Evolutionary conservation across 2,888 invertebrate genomes (phyloP).

Genomic region (Tribolium freemani): DNA sequence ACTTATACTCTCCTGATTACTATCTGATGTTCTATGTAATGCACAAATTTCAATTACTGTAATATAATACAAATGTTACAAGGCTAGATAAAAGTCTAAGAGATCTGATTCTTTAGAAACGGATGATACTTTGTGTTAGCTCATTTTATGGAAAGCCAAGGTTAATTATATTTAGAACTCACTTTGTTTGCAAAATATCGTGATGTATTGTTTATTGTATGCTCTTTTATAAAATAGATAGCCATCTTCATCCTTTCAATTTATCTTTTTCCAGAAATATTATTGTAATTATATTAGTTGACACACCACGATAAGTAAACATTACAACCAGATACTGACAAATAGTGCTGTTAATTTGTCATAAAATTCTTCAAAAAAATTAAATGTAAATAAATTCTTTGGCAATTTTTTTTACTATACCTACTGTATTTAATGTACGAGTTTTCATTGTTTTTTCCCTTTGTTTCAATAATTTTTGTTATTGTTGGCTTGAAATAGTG

Average conservation of each 20-base stretch:
- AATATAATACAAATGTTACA: constrained; percentile 53
- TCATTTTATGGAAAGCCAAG: constrained; percentile 55
- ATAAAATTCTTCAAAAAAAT: too few species aligned
- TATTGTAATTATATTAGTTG: background rate
- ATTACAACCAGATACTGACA: background rate
- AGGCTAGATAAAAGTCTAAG: constrained; percentile 52
- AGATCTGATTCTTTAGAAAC: constrained; percentile 55
- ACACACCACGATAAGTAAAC: background rate
- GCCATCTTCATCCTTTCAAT: constrained; percentile 45
- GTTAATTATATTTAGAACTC: constrained; percentile 55
- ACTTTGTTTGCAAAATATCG: constrained; percentile 55
- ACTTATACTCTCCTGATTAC: background rate
- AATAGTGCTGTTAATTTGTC: too few species aligned
- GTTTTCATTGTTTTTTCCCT: too few species aligned
- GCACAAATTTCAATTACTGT: background rate
- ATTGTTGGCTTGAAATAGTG: too few species aligned
- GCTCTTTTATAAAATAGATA: constrained; percentile 54
- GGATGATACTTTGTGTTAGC: constrained; percentile 53
- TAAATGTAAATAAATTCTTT: too few species aligned
- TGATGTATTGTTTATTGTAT: constrained; percentile 59
- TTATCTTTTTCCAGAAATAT: constrained; percentile 8
- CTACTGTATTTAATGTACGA: too few species aligned
- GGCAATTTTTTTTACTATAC: too few species aligned
- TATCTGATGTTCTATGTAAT: background rate
- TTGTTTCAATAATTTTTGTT: too few species aligned